These are phyloP conservation scores for Pomatostomus ruficeps DNA, from an alignment of 2,113 vertebrate species.

Conservation along the genomic window DNA sequence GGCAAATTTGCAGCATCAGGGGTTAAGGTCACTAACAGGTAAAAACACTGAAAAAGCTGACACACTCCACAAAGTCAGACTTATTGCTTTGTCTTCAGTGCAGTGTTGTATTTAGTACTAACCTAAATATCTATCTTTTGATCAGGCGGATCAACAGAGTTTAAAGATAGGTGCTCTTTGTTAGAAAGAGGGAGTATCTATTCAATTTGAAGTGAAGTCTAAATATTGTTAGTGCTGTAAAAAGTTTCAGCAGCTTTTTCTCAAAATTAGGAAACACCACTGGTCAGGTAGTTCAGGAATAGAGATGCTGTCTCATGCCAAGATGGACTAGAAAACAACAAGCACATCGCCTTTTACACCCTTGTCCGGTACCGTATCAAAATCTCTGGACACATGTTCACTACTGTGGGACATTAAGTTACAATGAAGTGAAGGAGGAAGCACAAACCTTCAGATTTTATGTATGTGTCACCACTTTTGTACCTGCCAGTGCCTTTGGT, in stretches of 20 bases:
- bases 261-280: neutral
- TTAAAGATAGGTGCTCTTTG: neutral
- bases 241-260: neutral
- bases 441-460: neutral
- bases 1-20: neutral
- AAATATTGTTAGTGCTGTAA: neutral
- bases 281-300: neutral
- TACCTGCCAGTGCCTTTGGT: neutral
- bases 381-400: neutral
- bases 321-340: neutral
- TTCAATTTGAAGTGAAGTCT: neutral
- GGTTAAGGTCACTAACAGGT: neutral
- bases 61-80: neutral
- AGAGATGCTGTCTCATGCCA: neutral
- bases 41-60: neutral
- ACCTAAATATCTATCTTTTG: neutral
- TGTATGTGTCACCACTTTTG: accelerated
- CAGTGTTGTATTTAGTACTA: neutral
- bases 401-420: neutral
- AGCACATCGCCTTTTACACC: neutral
- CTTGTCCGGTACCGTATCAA: neutral
- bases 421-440: neutral
- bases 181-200: neutral
- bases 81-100: neutral
- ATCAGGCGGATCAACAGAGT: neutral